Evolutionary conservation across 2,888 invertebrate genomes (phyloP).

Genomic region (Chrysopilus asiliformis): DNA sequence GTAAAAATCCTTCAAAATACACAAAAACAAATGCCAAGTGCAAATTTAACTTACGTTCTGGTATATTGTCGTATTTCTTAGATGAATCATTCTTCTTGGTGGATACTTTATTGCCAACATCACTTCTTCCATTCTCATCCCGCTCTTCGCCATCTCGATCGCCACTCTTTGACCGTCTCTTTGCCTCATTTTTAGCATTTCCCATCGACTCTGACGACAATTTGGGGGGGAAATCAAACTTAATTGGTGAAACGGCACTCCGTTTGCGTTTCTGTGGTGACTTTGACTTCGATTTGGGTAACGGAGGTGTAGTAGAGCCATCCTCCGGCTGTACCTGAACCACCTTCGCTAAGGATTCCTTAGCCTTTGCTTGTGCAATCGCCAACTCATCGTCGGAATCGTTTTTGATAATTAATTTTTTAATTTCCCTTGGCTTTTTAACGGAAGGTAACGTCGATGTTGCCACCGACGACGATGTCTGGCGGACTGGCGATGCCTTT

Average conservation of each 20-base stretch:
- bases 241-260: constrained; percentile 25
- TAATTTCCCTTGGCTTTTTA: constrained; percentile 28
- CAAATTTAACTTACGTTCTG: too few species aligned
- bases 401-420: constrained; percentile 36
- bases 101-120: constrained; percentile 28
- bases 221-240: constrained; percentile 23
- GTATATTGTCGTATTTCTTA: constrained; percentile 46
- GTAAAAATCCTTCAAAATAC: too few species aligned
- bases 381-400: constrained; percentile 37
- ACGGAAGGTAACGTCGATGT: background rate
- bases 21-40: too few species aligned
- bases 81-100: constrained; percentile 38
- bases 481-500: constrained; percentile 10
- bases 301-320: constrained; percentile 28
- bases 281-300: constrained; percentile 11
- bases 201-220: background rate
- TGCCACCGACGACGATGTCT: background rate
- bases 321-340: background rate
- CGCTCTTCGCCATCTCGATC: constrained; percentile 5
- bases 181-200: constrained; percentile 11
- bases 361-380: constrained; percentile 18
- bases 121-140: constrained; percentile 11
- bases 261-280: constrained; percentile 23
- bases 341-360: constrained; percentile 1
- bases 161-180: constrained; percentile 13